phyloP scores from a whole-genome alignment of 2,888 invertebrate genomes.

The Blera fallax region DNA sequence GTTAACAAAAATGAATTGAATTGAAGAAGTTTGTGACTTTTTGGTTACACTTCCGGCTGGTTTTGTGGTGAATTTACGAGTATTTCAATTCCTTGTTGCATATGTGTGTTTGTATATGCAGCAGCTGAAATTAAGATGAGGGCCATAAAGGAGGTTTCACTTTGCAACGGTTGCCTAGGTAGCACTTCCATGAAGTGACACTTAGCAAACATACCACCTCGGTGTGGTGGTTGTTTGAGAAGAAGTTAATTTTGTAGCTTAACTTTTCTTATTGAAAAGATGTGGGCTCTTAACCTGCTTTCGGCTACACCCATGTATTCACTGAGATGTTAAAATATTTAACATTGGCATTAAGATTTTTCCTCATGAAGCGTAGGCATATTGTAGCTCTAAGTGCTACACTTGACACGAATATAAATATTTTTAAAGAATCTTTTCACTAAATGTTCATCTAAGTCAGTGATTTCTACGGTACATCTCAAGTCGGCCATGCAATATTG shows the following conservation, averaged over 20 bases:
- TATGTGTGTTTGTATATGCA: neutral
- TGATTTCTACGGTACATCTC: neutral
- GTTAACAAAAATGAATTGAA: slow-evolving; percentile 40
- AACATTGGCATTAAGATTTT: slow-evolving; percentile 8
- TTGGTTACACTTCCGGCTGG: slow-evolving; percentile 48
- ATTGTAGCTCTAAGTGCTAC: neutral
- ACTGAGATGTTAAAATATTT: neutral
- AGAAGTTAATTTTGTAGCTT: slow-evolving; percentile 27
- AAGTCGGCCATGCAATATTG: neutral
- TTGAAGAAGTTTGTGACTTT: slow-evolving; percentile 64
- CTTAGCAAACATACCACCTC: slow-evolving; percentile 11
- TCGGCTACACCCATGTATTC: too few species aligned
- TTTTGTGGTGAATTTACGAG: slow-evolving; percentile 51
- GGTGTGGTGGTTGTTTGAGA: neutral
- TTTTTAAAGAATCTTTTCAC: neutral
- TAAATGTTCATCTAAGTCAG: neutral
- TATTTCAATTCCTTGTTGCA: slow-evolving; percentile 23
- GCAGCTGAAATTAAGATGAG: slow-evolving; percentile 13
- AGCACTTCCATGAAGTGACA: slow-evolving; percentile 28
- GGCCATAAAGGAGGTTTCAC: neutral
- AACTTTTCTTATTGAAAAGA: slow-evolving; percentile 35
- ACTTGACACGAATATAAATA: slow-evolving; percentile 13
- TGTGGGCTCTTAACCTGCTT: slow-evolving; percentile 34
- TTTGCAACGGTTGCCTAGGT: slow-evolving; percentile 25
- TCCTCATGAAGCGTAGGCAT: neutral